Base-by-base conservation (phyloP, 2,797 vertebrate genomes). In the Sebastes cheni region DNA sequence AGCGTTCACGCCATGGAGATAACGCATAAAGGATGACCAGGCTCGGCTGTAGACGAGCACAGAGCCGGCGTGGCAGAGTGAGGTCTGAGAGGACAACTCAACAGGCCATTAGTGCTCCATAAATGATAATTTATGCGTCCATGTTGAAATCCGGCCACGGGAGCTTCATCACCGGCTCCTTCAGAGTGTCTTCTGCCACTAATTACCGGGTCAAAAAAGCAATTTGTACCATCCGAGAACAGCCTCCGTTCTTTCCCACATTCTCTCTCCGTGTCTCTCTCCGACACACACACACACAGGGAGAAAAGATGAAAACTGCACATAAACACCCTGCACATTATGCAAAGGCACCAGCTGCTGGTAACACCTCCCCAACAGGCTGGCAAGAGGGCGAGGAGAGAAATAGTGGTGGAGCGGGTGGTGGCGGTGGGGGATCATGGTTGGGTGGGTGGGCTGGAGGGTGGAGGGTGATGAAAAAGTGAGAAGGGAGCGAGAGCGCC, bases 181-280 rank as follows among this genome's bases (percentile, higher is more conserved):
- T 94, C 90, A 89, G 83, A 91, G 89, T 86, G 88, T 94, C 94
- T 93, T 95, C 90, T 93, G 83, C 87, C 87, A 88, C 92, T 95
- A 96, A 96, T 96, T 96, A 95, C 89, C 73, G 92, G 95, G 95
- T 96, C 95, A 96, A 95, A 96, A 95, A 96, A 96, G 93, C 95
- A 95, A 96, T 96, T 96, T 96, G 94, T 95, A 93, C 88, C 89
- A 94, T 93, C 88, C 89, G 93, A 91, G 93, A 94, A 91, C 91
- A 92, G 89, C 93, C 92, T 92, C 84, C 83, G 82, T 91, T 91
- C 89, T 89, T 86, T 88, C 78, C 76, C 83, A 85, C 86, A 84
- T 81, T 85, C 80, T 75, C 84, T 52, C 74, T 46, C 55, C 0
- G 6, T 42, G 52, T 75, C 60, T 50, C 74, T 27, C 62, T 10